Evolutionary conservation across 1,140 invertebrate species (phyloP).

Genomic region (Agrypnia vestita): DNA sequence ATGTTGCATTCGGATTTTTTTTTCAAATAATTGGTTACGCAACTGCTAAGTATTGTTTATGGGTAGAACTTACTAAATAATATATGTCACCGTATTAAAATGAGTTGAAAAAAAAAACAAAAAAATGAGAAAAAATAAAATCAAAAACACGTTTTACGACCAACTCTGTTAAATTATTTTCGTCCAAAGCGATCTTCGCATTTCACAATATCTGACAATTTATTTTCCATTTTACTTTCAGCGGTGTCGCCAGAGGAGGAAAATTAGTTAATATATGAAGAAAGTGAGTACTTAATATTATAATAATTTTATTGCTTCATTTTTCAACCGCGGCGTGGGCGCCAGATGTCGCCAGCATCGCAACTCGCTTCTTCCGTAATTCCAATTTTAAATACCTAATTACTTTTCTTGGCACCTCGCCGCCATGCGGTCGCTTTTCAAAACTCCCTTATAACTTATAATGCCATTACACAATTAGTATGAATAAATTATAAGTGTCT

Average conservation of each 20-base stretch:
- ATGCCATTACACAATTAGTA: neutral
- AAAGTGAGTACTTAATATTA: constrained; percentile 5
- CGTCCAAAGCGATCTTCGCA: too few relatives aligned
- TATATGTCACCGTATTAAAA: too few relatives aligned
- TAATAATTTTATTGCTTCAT: constrained; percentile 26
- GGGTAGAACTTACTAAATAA: too few relatives aligned
- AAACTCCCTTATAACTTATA: neutral
- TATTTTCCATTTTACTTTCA: constrained; percentile 4
- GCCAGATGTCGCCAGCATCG: constrained; percentile 25
- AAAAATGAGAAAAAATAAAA: too few relatives aligned
- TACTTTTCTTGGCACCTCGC: constrained; percentile 3
- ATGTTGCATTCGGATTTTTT: too few relatives aligned
- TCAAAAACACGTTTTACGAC: too few relatives aligned
- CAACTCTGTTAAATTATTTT: too few relatives aligned
- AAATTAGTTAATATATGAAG: neutral
- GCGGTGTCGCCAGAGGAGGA: neutral
- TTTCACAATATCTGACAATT: too few relatives aligned
- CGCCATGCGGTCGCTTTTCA: neutral
- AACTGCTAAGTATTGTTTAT: too few relatives aligned
- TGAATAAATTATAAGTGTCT: too few relatives aligned
- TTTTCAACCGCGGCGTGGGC: constrained; percentile 24
- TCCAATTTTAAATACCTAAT: constrained; percentile 7
- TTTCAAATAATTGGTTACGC: too few relatives aligned
- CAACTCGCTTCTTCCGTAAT: constrained; percentile 12
- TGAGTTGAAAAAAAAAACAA: too few relatives aligned